These are phyloP conservation scores for Selene dorsalis DNA, from an alignment of 2,797 vertebrate species.

Conservation along the genomic window DNA sequence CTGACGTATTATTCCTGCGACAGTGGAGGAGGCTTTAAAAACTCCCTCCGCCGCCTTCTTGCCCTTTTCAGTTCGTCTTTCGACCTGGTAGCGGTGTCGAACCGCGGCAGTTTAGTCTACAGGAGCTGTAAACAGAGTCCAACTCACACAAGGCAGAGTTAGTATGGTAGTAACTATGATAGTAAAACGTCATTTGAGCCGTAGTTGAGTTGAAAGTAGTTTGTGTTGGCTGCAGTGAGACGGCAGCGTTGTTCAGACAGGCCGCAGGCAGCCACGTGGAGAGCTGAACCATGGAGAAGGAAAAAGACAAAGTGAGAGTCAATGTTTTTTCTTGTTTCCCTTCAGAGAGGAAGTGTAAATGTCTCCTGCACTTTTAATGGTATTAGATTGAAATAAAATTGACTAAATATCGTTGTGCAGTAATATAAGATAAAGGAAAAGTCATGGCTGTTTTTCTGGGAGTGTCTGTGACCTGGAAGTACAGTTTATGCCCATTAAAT, in stretches of 20 bases:
- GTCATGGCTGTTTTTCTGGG: too few species aligned
- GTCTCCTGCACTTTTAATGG: not conserved
- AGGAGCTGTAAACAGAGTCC: fast-evolving
- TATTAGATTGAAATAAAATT: not conserved
- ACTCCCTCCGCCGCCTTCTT: fast-evolving
- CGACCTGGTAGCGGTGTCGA: fast-evolving
- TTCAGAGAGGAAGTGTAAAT: fast-evolving
- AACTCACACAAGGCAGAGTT: fast-evolving
- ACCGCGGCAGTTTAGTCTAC: fast-evolving
- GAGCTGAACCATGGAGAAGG: not conserved
- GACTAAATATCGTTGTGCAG: not conserved
- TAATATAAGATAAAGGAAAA: too few species aligned
- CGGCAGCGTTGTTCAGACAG: not conserved
- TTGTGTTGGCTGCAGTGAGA: not conserved
- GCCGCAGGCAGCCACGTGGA: constrained; percentile 60
- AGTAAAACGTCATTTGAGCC: fast-evolving
- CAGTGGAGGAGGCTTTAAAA: constrained; percentile 27
- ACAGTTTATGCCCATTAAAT: too few species aligned
- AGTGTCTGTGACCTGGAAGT: too few species aligned
- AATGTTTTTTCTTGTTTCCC: fast-evolving
- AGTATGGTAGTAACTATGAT: fast-evolving
- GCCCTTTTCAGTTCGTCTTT: fast-evolving
- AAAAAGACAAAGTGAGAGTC: not conserved
- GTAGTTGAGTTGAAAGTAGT: not conserved
- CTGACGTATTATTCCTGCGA: constrained; percentile 65